Evolutionary conservation across 2,113 vertebrate genomes (phyloP).

Genomic region (Dipodomys ordii): DNA sequence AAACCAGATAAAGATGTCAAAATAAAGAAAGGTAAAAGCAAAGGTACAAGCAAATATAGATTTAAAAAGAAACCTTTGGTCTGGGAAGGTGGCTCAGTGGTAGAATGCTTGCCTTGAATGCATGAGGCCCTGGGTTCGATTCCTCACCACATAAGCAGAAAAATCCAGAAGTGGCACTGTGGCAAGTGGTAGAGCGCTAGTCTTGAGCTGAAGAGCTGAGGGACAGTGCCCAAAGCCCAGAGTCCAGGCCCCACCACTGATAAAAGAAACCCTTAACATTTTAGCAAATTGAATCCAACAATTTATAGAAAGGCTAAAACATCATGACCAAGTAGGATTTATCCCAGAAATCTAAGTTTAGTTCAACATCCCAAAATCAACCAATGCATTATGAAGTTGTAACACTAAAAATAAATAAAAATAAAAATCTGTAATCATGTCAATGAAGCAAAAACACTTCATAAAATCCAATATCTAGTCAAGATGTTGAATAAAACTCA

Average conservation of each 20-base stretch:
- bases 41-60: conserved; percentile 23
- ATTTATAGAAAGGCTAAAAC: conserved; percentile 32
- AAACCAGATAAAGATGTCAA: conserved; percentile 43
- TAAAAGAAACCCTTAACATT: not conserved
- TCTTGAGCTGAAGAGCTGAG: no score
- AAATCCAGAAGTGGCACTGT: no score
- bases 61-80: not conserved
- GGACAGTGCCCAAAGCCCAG: no score
- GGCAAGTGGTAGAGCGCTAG: no score
- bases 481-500: not conserved
- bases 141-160: no score
- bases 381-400: not conserved
- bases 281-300: conserved; percentile 32
- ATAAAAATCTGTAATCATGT: not conserved
- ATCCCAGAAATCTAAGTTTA: conserved; percentile 46
- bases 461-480: conserved; percentile 34
- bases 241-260: no score
- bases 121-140: no score
- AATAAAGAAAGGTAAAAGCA: not conserved
- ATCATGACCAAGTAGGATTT: conserved; percentile 9
- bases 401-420: not conserved
- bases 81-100: no score
- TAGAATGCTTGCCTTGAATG: no score
- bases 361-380: conserved; percentile 28
- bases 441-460: conserved; percentile 18